A percentile compares a stretch with the other conserved stretches of the same genome.
Conservation (phyloP, 2,797 vertebrate genomes). For the Microctenopoma lineatum region DNA sequence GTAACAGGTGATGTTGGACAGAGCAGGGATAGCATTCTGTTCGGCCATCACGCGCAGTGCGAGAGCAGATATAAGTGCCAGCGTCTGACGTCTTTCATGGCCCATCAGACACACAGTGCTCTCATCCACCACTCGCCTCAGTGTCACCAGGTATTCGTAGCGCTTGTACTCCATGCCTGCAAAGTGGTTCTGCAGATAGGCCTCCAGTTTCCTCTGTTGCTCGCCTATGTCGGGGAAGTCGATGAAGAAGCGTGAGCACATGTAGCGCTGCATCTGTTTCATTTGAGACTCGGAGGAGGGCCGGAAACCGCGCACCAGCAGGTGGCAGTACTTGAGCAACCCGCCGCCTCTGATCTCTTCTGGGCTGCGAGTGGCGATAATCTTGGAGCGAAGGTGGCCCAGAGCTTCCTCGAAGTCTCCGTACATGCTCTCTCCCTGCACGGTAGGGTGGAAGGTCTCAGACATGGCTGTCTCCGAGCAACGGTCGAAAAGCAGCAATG, state of each 20-base stretch:
- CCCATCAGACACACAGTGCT: conserved; percentile 98
- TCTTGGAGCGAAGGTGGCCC: conserved; percentile 86
- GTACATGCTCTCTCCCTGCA: conserved; percentile 93
- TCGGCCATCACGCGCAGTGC: conserved; percentile 90
- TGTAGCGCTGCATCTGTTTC: conserved; percentile 93
- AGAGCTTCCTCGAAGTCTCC: conserved; percentile 92
- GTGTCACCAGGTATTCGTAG: conserved; percentile 92
- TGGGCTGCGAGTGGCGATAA: conserved; percentile 92
- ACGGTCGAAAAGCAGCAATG: conserved; percentile 90
- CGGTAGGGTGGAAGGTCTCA: conserved; percentile 91
- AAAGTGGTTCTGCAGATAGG: conserved; percentile 96
- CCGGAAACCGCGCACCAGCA: conserved; percentile 90
- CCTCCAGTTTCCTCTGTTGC: conserved; percentile 91
- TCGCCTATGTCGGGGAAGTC: conserved; percentile 93
- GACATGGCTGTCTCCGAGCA: conserved; percentile 92
- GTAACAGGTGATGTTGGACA: conserved; percentile 91
- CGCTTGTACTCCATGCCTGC: conserved; percentile 90
- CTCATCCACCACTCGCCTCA: conserved; percentile 92
- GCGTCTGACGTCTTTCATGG: conserved; percentile 93
- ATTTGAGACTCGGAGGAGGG: conserved; percentile 87
- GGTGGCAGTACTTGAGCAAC: conserved; percentile 95
- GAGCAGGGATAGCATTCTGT: conserved; percentile 88
- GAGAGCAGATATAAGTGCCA: conserved; percentile 91
- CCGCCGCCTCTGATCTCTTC: conserved; percentile 96
- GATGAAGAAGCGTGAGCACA: conserved; percentile 98